A percentile compares a stretch with the other conserved stretches of the same genome.
phyloP scores from a whole-genome alignment of 2,113 vertebrate genomes.

The Smithornis capensis region DNA sequence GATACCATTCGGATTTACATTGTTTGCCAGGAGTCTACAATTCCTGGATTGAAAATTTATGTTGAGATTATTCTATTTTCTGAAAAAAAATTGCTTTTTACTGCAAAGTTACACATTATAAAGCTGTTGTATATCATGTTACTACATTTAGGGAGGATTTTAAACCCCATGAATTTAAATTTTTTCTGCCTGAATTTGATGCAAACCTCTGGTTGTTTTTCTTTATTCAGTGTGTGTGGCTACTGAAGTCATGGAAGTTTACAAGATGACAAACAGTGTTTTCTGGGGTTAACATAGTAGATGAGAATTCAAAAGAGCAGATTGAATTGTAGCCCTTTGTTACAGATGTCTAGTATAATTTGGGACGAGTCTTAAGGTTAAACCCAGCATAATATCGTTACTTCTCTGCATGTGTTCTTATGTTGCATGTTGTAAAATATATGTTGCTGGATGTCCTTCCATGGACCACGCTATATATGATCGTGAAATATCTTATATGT shows the following conservation, averaged over 20 bases:
- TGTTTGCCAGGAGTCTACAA: not conserved
- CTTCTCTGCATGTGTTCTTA: not conserved
- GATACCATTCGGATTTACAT: not conserved
- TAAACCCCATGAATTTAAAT: fast-evolving
- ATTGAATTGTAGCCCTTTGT: not conserved
- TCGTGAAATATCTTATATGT: not conserved
- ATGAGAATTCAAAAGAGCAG: not conserved
- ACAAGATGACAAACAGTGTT: not conserved
- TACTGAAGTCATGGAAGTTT: not conserved
- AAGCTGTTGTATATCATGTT: not conserved
- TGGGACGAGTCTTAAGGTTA: not conserved
- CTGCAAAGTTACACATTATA: not conserved
- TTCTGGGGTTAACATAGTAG: not conserved
- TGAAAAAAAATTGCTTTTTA: not conserved
- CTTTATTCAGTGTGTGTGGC: not conserved
- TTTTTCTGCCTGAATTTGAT: not conserved
- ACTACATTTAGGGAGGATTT: not conserved
- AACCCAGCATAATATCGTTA: not conserved
- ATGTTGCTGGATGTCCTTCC: not conserved
- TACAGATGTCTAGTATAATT: not conserved
- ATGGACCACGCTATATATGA: not conserved
- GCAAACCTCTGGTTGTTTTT: not conserved
- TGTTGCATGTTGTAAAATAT: not conserved
- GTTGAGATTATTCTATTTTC: not conserved
- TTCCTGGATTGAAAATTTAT: not conserved